Base-by-base conservation (phyloP, 2,888 invertebrate genomes). In the Ecliptopera silaceata region DNA sequence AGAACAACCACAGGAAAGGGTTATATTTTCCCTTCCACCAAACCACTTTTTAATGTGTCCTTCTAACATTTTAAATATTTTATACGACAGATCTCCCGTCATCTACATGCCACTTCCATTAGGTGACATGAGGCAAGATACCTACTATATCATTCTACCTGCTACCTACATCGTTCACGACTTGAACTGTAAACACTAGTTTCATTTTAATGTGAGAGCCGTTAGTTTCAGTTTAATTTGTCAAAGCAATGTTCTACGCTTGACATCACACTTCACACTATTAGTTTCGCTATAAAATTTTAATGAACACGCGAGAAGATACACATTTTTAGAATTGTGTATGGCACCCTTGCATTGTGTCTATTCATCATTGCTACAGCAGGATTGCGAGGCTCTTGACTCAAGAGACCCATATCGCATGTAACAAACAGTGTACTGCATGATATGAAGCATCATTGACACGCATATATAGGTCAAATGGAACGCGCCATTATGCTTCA, bases 381-480 rank as follows among this genome's bases (percentile, higher is more conserved):
- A 22, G 47, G 51, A 45, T 43, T 58, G 42, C 56, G 43, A 59
- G 45, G 46, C 44, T 41, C 52, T 54, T 48, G 22, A 48, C 32
- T 44, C 41, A 18, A 56, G 41, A 50, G 46, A 60, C 61, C 46
- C 58, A 54, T 43, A 41, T 41, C 41, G 43, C 43, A 39, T 49
- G 57, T 64, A 66, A 55, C 56, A 50, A 53, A 65, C 3, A 8
- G 17, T 45, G 44, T 45, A 32, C 31, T 31, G 12, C 17, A 36
- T 46, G 26, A 65, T 66, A 69, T 70, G 65, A 69, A 69, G 69
- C 68, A 74, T 69, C 65, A 70, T 68, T 66, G 65, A 59, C 63
- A 63, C 66, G 38, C 36, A 38, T 44, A 75, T 72, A 51, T 73
- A 65, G 77, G 74, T 72, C 75, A 72, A 65, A 50, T 62, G 63